A percentile compares a stretch with the other conserved stretches of the same genome.
Conservation (phyloP, 1,140 invertebrate species). For the Chironomus striatipennis region DNA sequence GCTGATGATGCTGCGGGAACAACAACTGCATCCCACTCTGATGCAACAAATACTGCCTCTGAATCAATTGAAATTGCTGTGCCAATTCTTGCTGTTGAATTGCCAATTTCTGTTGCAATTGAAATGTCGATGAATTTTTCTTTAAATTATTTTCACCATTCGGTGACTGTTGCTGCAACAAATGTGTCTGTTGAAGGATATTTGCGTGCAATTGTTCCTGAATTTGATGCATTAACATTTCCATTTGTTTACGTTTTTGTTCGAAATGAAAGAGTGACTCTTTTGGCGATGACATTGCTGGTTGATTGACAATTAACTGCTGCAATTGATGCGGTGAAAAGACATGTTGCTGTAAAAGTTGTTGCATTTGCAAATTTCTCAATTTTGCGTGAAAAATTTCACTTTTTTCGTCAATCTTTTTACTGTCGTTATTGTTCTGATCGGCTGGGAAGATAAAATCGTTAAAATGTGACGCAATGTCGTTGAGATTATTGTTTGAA, state of each 20-base stretch:
- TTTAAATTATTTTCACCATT: background rate
- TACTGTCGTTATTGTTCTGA: slow-evolving; percentile 12
- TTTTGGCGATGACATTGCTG: background rate
- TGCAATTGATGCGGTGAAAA: slow-evolving; percentile 14
- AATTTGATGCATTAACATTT: slow-evolving; percentile 20
- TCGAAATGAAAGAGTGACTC: slow-evolving; percentile 17
- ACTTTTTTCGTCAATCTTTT: background rate
- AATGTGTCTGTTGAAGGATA: background rate
- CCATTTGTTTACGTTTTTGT: slow-evolving; percentile 20
- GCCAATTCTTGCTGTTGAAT: slow-evolving; percentile 18
- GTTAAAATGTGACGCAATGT: background rate
- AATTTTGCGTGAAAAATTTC: background rate
- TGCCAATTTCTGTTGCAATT: slow-evolving; percentile 19
- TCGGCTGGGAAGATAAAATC: background rate
- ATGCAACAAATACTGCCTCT: slow-evolving; percentile 16
- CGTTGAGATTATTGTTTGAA: background rate
- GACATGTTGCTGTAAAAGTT: slow-evolving; percentile 11
- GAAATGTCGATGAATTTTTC: slow-evolving; percentile 3
- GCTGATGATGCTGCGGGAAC: slow-evolving; percentile 16
- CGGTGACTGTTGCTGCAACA: background rate
- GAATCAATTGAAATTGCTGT: background rate
- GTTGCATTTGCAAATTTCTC: background rate
- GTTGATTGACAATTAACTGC: background rate
- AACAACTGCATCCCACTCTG: slow-evolving; percentile 4
- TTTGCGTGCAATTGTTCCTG: slow-evolving; percentile 6